phyloP scores from a whole-genome alignment of 2,113 vertebrate genomes.

The Triplophysa rosa region DNA sequence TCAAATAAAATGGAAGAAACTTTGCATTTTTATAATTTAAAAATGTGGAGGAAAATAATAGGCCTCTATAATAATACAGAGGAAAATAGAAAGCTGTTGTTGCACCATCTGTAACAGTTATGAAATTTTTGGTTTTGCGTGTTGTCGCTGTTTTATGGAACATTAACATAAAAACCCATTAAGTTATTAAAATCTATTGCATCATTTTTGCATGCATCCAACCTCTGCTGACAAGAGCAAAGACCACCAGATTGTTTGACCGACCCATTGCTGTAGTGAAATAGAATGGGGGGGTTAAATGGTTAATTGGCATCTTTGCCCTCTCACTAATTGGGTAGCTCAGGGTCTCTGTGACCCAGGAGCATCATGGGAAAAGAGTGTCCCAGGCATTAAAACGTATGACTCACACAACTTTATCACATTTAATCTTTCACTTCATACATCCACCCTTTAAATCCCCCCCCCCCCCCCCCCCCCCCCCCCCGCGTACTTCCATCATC shows the following conservation, averaged over 20 bases:
- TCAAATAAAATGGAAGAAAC: no score
- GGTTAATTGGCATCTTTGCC: slow-evolving; percentile 26
- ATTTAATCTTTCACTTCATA: background rate
- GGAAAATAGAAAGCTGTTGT: background rate
- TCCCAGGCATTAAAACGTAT: slow-evolving; percentile 28
- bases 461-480: slow-evolving; percentile 5
- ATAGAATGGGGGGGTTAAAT: slow-evolving; percentile 30
- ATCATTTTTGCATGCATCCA: background rate
- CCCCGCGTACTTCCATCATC: background rate
- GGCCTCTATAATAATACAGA: no score
- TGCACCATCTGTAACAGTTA: background rate
- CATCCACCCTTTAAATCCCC: background rate
- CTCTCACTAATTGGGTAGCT: background rate
- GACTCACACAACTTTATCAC: slow-evolving; percentile 34
- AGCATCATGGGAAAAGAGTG: slow-evolving; percentile 29
- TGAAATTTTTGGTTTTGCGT: background rate
- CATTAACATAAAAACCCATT: background rate
- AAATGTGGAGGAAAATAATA: no score
- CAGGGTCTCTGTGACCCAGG: slow-evolving; percentile 39
- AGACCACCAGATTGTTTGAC: background rate
- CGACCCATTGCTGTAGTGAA: background rate
- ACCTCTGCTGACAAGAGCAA: background rate
- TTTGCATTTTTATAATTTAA: no score
- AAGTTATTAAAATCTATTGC: background rate
- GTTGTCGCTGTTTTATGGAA: background rate